Conservation (phyloP, 2,113 vertebrate genomes). For the Salvator merianae region DNA sequence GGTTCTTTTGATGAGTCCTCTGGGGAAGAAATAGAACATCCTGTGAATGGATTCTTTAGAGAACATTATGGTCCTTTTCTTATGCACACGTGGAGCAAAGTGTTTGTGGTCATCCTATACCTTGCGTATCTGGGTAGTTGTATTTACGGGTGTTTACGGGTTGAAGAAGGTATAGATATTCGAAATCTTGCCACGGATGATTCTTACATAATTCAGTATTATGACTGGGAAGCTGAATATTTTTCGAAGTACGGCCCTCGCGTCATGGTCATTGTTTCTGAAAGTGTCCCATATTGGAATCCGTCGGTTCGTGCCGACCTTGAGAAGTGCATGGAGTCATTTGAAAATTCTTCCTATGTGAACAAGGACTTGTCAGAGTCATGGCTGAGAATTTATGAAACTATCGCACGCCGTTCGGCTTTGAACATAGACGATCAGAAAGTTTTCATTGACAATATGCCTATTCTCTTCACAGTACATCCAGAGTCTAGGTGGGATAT, state of each 20-base stretch:
- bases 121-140: conserved; percentile 69
- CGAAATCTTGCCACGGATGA: conserved; percentile 75
- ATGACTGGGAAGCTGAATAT: conserved; percentile 68
- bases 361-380: conserved; percentile 65
- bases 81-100: conserved; percentile 69
- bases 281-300: conserved; percentile 75
- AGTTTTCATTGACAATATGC: conserved; percentile 66
- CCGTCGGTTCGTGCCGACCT: conserved; percentile 53
- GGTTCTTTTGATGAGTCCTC: conserved; percentile 51
- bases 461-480: conserved; percentile 50
- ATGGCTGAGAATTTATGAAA: conserved; percentile 72
- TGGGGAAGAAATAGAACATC: conserved; percentile 58
- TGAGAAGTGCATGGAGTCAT: conserved; percentile 61
- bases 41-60: conserved; percentile 72
- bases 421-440: conserved; percentile 51
- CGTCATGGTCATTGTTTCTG: conserved; percentile 77
- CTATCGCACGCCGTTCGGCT: conserved; percentile 37
- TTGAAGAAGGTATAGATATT: conserved; percentile 77
- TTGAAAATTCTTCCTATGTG: conserved; percentile 66
- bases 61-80: conserved; percentile 76
- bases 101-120: conserved; percentile 69
- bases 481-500: conserved; percentile 71
- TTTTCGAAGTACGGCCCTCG: conserved; percentile 76
- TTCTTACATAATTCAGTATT: conserved; percentile 74
- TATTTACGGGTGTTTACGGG: conserved; percentile 74